These are phyloP conservation scores for Pasiphila rectangulata DNA, from an alignment of 2,888 invertebrate genomes.

Conservation along the genomic window DNA sequence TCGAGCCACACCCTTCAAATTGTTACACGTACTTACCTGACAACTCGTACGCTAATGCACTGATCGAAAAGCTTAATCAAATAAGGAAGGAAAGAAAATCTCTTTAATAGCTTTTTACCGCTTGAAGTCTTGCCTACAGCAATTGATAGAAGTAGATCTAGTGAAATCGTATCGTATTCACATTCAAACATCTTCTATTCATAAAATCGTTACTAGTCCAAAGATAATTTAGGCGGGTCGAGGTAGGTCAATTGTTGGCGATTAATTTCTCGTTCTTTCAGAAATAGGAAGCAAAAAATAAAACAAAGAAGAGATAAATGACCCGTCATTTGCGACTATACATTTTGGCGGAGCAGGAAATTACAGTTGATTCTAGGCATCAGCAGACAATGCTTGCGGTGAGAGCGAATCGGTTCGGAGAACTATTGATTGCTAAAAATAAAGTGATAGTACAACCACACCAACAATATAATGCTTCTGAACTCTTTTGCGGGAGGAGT, in stretches of 20 bases:
- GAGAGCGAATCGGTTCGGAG: slow-evolving; percentile 55
- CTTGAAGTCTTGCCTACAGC: too few species aligned
- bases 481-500: too few species aligned
- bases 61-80: slow-evolving; percentile 12
- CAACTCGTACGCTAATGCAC: slow-evolving; percentile 37
- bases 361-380: slow-evolving; percentile 51
- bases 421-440: slow-evolving; percentile 45
- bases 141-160: too few species aligned
- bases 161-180: neutral
- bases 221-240: neutral
- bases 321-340: slow-evolving; percentile 34
- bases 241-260: slow-evolving; percentile 5
- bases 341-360: slow-evolving; percentile 55
- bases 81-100: neutral
- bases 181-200: neutral
- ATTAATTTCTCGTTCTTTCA: slow-evolving; percentile 10
- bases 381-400: slow-evolving; percentile 54
- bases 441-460: slow-evolving; percentile 34
- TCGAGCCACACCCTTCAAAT: slow-evolving; percentile 60
- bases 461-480: neutral
- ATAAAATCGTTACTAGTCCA: neutral
- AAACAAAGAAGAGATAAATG: slow-evolving; percentile 45
- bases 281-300: slow-evolving; percentile 25
- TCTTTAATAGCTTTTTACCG: neutral
- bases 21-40: slow-evolving; percentile 41